Base-by-base conservation (phyloP, 2,113 vertebrate genomes). In the Mustela lutreola region DNA sequence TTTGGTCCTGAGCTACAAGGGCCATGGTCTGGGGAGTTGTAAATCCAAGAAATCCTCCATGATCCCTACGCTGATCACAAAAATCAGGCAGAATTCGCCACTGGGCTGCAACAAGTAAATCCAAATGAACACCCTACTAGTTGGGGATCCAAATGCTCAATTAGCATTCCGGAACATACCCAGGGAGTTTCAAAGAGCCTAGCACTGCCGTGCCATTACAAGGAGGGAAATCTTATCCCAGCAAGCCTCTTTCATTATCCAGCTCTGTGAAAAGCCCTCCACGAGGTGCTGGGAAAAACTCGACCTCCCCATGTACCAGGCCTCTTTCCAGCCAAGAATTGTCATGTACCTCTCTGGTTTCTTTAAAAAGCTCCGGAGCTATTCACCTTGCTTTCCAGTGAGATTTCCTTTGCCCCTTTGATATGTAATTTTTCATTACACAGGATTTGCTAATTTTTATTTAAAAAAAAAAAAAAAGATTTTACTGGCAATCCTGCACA, bases 391-490 rank as follows among this genome's bases (percentile, higher is more conserved):
- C 85, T 97, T 97, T 97, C 98, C 96, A 97, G 92, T 71, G 93
- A 92, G 92, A 97, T 95, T 98, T 97, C 94, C 14, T 95, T 95
- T 98, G 97, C 92, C 85, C 89, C 83, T 88, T 58, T 8, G 11
- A 24, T 53, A 97, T 12, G 31, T 21, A 50, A 42, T 94, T 97
- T 97, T 91, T 85, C 92, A 85, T 95, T 78, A 93, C 96, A 83
- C 76, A 67, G 79, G 71, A 96, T 97, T 98, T 93, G 89, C 84
- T 96, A 89, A 97, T 98, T 97, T 63, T 45, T 95, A 42, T 94
- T 97, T 97, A 83, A 97, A 98, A 79, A 94, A 83, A 97, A 98
- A 94, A 83, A 98, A 98, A 78, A 75, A 53, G 73, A 92, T 97
- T 98, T 94, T 93, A 97, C 95, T 97, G 93, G 95, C 75, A 93